Base-by-base conservation (phyloP, 2,797 vertebrate species). In the Pipistrellus nathusii region DNA sequence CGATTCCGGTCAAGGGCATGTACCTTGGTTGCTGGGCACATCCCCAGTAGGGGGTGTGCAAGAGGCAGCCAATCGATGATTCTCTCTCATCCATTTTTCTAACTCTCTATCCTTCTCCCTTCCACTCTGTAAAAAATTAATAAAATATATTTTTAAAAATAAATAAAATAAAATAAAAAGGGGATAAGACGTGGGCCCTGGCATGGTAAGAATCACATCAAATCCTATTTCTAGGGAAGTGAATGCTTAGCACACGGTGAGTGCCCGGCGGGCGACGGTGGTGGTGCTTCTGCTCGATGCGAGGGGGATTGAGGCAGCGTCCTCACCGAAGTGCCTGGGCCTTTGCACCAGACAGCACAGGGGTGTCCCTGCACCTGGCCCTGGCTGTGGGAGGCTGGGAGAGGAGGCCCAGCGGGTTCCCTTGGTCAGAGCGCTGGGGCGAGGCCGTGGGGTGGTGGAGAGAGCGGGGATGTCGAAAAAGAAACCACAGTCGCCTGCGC, bases 401-500 rank as follows among this genome's bases (percentile, higher is more conserved):
- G 57, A 35, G 32, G 80, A 59, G 27, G 51, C 62, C 32, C 57
- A 55, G 62, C 20, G 59, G 73, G n/a, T 38, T 94, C 84, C 92
- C 78, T 46, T 4, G 10, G 88, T 73, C 41, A 25, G 0, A 21
- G 84, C 84, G 35, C 91, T 2, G 53, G 82, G 76, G 87, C 87
- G 76, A 93, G 81, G 76, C 89, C 14, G 0, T 35, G 38, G 53
- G 87, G 75, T 44, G 76, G 66, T 15, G 13, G 57, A 94, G 88
- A 71, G 84, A 94, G 82, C 66, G 59, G 30, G 55, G 93, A 85
- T 97, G 96, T 97, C 7, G 94, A 92, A 96, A 97, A 91, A 94
- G 95, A 97, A 97, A 97, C 96, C 94, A 10, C 64, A 68, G 94
- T 92, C 95, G 93, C 95, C 73, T 96, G 84, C 83, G 18, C 77